A percentile compares a stretch with the other conserved stretches of the same genome.
Conservation (phyloP, 2,888 invertebrate species). For the Synanthedon vespiformis region DNA sequence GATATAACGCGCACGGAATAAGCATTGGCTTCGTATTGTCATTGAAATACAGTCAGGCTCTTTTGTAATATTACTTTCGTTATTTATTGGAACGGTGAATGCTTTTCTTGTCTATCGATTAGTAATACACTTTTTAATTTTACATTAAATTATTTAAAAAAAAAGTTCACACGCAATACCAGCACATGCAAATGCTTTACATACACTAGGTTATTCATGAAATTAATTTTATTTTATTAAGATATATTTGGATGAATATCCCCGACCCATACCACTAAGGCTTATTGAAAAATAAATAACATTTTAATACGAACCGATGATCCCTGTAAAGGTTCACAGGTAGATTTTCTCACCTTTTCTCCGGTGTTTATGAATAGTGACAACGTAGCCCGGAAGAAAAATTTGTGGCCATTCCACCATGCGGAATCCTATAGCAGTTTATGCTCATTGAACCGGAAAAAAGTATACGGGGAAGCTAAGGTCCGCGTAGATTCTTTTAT, state of each 20-base stretch:
- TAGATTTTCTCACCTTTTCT: slow-evolving; percentile 55
- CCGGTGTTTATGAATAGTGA: slow-evolving; percentile 25
- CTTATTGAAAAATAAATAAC: slow-evolving; percentile 39
- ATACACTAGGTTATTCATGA: too few relatives aligned
- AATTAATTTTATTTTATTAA: too few relatives aligned
- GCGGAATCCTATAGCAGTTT: slow-evolving; percentile 67
- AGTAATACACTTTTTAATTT: too few relatives aligned
- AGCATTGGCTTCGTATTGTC: slow-evolving; percentile 36
- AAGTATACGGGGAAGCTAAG: slow-evolving; percentile 61
- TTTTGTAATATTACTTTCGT: neutral
- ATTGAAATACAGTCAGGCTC: slow-evolving; percentile 12
- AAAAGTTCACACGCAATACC: too few relatives aligned
- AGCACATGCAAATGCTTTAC: too few relatives aligned
- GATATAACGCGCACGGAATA: slow-evolving; percentile 26
- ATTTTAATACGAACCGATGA: slow-evolving; percentile 48
- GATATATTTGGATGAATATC: slow-evolving; percentile 8
- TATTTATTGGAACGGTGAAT: neutral
- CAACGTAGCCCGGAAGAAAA: slow-evolving; percentile 25
- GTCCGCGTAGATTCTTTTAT: slow-evolving; percentile 61
- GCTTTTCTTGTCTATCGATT: too few relatives aligned
- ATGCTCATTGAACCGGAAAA: slow-evolving; percentile 62
- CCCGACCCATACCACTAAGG: slow-evolving; percentile 22
- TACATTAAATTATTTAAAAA: too few relatives aligned
- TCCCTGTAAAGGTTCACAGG: slow-evolving; percentile 34
- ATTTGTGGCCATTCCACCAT: slow-evolving; percentile 50